phyloP scores from a whole-genome alignment of 2,113 vertebrate genomes.

The Hucho hucho region DNA sequence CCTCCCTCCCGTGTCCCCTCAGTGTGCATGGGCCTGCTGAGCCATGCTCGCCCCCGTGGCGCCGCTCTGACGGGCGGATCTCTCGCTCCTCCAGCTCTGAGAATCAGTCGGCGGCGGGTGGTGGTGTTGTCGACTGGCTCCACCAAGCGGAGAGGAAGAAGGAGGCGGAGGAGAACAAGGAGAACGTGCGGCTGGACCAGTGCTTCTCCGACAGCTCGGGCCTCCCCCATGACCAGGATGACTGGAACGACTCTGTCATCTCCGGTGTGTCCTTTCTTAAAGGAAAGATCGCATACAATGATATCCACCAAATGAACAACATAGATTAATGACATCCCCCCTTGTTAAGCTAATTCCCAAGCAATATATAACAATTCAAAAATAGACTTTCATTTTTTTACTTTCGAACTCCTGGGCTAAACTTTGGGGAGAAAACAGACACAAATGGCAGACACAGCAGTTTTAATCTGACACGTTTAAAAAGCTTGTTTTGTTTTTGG shows the following conservation, averaged over 20 bases:
- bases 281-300: too few relatives aligned
- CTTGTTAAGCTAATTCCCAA: neutral
- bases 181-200: conserved; percentile 87
- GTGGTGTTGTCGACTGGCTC: conserved; percentile 60
- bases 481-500: neutral
- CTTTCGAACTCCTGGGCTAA: too few relatives aligned
- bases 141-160: conserved; percentile 74
- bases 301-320: too few relatives aligned
- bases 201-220: conserved; percentile 82
- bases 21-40: conserved; percentile 86
- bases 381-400: too few relatives aligned
- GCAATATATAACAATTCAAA: too few relatives aligned
- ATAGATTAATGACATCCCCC: too few relatives aligned
- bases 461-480: neutral
- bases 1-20: neutral
- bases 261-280: conserved; percentile 78
- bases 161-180: conserved; percentile 95
- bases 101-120: conserved; percentile 57
- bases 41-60: conserved; percentile 82
- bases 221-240: conserved; percentile 81
- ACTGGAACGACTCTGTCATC: conserved; percentile 90
- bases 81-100: conserved; percentile 84
- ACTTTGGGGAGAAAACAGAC: too few relatives aligned
- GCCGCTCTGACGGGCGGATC: conserved; percentile 80
- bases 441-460: too few relatives aligned